These are phyloP conservation scores for Euphydryas editha DNA, from an alignment of 2,888 invertebrate genomes.

Conservation along the genomic window DNA sequence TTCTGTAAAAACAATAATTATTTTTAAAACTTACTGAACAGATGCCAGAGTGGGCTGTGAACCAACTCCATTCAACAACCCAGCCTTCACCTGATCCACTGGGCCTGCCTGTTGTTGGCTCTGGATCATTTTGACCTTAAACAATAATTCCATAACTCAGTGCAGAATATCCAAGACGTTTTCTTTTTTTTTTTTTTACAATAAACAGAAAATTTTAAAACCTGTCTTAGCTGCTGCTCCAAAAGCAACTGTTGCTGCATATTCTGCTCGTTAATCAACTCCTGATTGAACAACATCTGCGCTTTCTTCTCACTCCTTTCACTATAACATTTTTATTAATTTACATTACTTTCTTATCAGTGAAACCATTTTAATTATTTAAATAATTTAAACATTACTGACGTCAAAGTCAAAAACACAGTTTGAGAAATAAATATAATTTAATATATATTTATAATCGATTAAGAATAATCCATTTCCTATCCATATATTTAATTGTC, in stretches of 20 bases:
- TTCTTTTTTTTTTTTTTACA: too few relatives aligned
- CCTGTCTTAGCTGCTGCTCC: conserved; percentile 78
- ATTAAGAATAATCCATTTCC: too few relatives aligned
- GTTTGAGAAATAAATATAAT: too few relatives aligned
- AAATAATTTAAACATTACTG: neutral
- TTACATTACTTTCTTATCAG: neutral
- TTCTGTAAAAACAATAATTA: neutral
- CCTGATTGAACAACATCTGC: conserved; percentile 85
- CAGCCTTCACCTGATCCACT: conserved; percentile 67
- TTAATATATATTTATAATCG: too few relatives aligned
- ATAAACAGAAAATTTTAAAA: conserved; percentile 36
- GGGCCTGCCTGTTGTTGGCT: conserved; percentile 73
- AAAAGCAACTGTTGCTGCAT: conserved; percentile 75
- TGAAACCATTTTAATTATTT: neutral
- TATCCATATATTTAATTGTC: neutral
- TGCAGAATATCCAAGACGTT: too few relatives aligned
- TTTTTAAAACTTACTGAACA: conserved; percentile 69
- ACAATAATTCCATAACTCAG: neutral
- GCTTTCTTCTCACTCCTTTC: conserved; percentile 85
- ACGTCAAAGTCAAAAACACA: too few relatives aligned
- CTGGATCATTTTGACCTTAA: conserved; percentile 77
- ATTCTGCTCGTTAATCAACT: conserved; percentile 81
- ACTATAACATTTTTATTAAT: conserved; percentile 55
- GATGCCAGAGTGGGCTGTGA: conserved; percentile 59
- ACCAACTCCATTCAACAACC: conserved; percentile 74